Conservation (phyloP, 1,140 invertebrate genomes). For the Lordiphosa clarofinis region DNA sequence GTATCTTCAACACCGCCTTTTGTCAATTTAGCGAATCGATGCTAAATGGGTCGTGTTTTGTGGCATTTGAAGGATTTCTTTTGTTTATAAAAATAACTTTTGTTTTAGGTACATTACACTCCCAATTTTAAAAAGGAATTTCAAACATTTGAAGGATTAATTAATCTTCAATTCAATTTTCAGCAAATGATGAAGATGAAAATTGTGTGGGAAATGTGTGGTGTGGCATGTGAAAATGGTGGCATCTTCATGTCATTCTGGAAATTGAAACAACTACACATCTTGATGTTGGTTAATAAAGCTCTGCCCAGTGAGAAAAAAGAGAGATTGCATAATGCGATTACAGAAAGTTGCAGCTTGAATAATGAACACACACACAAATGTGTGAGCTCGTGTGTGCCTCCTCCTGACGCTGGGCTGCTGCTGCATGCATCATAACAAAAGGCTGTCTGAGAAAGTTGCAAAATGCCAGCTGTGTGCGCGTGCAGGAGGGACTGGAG, state of each 20-base stretch:
- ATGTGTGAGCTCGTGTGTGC: neutral
- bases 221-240: constrained; percentile 30
- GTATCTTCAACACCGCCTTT: no score
- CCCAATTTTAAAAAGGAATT: no score
- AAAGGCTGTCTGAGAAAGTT: constrained; percentile 65
- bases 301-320: constrained; percentile 12
- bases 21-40: no score
- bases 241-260: constrained; percentile 21
- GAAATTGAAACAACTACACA: constrained; percentile 18
- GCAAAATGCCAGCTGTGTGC: constrained; percentile 41
- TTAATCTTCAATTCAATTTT: no score
- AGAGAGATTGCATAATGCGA: constrained; percentile 54
- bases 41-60: no score
- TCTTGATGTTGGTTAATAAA: constrained; percentile 44
- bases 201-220: constrained; percentile 28
- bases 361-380: constrained; percentile 56
- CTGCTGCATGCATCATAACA: neutral
- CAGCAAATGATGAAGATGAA: neutral
- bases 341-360: constrained; percentile 45
- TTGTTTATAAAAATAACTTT: no score
- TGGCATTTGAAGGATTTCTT: no score
- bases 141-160: no score
- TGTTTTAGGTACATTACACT: no score
- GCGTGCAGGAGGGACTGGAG: neutral
- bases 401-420: no score